Conservation (phyloP, 23 tunicate genomes). For the Botrylloides violaceus region DNA sequence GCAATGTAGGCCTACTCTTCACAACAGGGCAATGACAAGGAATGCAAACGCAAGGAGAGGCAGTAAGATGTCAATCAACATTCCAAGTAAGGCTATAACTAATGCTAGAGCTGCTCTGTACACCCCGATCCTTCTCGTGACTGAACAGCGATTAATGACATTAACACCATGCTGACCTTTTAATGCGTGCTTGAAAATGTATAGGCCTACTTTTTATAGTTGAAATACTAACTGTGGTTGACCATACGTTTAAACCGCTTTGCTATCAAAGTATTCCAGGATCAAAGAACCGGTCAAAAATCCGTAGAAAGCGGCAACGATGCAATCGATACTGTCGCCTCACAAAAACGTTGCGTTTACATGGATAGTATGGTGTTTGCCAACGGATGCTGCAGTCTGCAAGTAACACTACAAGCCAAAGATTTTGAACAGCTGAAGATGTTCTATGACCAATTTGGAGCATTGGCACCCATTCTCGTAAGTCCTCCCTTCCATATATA, state of each 20-base stretch:
- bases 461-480: neutral
- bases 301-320: neutral
- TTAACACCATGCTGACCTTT: too few relatives aligned
- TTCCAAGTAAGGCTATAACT: neutral
- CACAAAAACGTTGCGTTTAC: neutral
- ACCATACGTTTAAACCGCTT: too few relatives aligned
- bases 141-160: too few relatives aligned
- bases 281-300: neutral
- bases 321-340: neutral
- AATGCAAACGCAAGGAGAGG: slow-evolving; percentile 3
- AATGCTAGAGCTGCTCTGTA: too few relatives aligned
- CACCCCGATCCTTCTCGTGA: too few relatives aligned
- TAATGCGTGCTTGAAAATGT: too few relatives aligned
- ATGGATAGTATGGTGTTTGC: neutral
- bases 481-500: too few relatives aligned
- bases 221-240: too few relatives aligned
- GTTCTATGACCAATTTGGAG: neutral
- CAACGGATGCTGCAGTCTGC: slow-evolving; percentile 1
- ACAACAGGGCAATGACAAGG: neutral
- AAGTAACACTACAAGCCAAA: neutral
- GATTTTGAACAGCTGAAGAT: neutral
- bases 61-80: slow-evolving; percentile 3
- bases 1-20: too few relatives aligned
- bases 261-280: neutral
- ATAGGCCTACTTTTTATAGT: too few relatives aligned